phyloP scores from a whole-genome alignment of 2,113 vertebrate genomes.

The Sula dactylatra region DNA sequence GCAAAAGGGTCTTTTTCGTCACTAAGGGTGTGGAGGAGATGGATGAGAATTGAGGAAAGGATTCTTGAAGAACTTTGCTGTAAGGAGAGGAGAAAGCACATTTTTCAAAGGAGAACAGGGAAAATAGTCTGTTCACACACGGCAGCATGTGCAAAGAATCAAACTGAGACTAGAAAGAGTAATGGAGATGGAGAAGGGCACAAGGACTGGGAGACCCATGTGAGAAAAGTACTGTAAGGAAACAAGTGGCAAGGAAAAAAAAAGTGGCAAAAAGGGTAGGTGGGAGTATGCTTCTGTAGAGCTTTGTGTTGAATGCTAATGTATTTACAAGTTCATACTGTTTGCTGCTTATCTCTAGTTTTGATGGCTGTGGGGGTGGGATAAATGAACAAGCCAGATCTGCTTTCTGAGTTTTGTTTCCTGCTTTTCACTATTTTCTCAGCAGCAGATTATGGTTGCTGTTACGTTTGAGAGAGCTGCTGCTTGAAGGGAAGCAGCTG shows the following conservation, averaged over 20 bases:
- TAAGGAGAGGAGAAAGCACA: not conserved
- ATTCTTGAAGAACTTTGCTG: not conserved
- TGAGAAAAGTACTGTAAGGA: not conserved
- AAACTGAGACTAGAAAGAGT: not conserved
- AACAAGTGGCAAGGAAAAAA: not conserved
- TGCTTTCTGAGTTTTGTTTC: not conserved
- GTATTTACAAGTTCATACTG: not conserved
- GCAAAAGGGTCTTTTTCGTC: not conserved
- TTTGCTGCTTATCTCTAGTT: not conserved
- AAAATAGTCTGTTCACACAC: not conserved
- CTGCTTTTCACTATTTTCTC: not conserved
- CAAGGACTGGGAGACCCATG: not conserved
- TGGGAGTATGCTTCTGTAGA: not conserved
- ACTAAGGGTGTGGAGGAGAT: not conserved
- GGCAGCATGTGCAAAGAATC: not conserved
- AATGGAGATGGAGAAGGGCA: not conserved
- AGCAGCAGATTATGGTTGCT: not conserved
- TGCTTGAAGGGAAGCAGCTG: slow-evolving; percentile 14
- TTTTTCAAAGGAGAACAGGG: not conserved
- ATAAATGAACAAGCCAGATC: not conserved
- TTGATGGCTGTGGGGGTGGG: not conserved
- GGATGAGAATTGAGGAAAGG: not conserved
- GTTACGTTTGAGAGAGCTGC: not conserved
- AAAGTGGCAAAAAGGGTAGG: not conserved
- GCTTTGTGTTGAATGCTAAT: not conserved